Conservation (phyloP, 2,797 vertebrate genomes). For the Micropoecilia bifurca region DNA sequence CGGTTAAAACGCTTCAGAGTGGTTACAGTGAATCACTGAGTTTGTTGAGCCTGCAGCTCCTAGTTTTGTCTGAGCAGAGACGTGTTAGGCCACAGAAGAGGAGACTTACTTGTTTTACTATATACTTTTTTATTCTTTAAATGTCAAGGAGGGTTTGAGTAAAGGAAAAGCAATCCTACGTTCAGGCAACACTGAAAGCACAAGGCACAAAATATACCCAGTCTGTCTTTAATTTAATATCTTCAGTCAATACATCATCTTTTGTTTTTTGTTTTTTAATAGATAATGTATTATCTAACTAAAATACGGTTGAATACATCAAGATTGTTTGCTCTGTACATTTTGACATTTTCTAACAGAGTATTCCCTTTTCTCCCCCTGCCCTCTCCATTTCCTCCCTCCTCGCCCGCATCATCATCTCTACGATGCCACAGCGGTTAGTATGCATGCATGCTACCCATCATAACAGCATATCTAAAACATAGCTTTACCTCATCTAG, state of each 20-base stretch:
- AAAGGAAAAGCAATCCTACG: neutral
- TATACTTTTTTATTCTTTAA: neutral
- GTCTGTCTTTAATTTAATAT: neutral
- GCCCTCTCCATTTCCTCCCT: constrained; percentile 36
- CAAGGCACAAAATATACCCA: neutral
- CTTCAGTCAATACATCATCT: neutral
- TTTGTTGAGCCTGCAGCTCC: constrained; percentile 10
- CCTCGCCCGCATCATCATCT: constrained; percentile 50
- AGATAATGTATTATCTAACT: neutral
- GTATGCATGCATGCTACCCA: constrained; percentile 76
- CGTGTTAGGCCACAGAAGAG: neutral
- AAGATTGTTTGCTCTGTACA: constrained; percentile 29
- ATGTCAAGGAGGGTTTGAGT: neutral
- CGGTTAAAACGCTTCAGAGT: neutral
- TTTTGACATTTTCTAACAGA: constrained; percentile 70
- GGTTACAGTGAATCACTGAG: constrained; percentile 17
- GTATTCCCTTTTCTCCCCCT: constrained; percentile 65
- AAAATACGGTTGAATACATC: neutral
- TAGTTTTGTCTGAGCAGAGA: constrained; percentile 9
- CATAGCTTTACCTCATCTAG: constrained; percentile 64
- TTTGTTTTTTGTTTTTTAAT: neutral
- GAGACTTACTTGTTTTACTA: neutral
- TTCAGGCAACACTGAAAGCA: neutral
- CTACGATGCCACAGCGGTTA: constrained; percentile 81
- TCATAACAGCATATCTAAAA: constrained; percentile 35